Evolutionary conservation across 2,888 invertebrate genomes (phyloP), one percentile per base, ranked within the genome.

Genomic region (Rhamphomyia laevipes): DNA sequence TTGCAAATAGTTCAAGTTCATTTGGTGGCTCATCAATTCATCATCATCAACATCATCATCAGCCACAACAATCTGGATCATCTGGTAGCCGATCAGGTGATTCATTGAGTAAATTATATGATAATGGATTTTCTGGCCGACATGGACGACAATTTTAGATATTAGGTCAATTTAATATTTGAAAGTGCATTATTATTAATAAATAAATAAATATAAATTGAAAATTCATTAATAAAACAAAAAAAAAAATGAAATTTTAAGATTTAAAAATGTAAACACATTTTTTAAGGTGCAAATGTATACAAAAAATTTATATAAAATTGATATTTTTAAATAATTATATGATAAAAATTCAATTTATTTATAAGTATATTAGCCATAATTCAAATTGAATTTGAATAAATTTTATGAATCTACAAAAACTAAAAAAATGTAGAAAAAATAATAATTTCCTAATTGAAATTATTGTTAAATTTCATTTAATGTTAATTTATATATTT

Each of bases 51-150:
- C 42, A 27, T 23, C 21, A 21, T n/a, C 21, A n/a, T 12, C 21
- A 1, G n/a, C 27, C n/a, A 21, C 37, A 59, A 43, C 62, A 55
- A 31, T 52, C 56, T 33, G 52, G 63, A 60, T 3, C 61, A 37
- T 59, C 45, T 81, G 84, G 65, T 76, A 84, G 78, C 56, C 77
- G 81, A 65, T 59, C 59, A 21, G 77, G 80, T 51, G 84, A 83
- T 67, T 84, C 82, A 63, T 79, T 89, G 62, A 87, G 88, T 76
- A 91, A 90, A 75, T 78, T 90, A 61, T 91, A 89, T 75, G 90
- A 88, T 71, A 81, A 83, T 68, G 86, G 86, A 65, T 88, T 87
- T 73, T 80, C 82, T 58, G 86, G 68, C 53, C 80, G 70, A 58
- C 70, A 70, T 56, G 67, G 68, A 33, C 67, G 67, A 45, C 69